phyloP scores from a whole-genome alignment of 2,797 vertebrate genomes.

The Mus caroli region DNA sequence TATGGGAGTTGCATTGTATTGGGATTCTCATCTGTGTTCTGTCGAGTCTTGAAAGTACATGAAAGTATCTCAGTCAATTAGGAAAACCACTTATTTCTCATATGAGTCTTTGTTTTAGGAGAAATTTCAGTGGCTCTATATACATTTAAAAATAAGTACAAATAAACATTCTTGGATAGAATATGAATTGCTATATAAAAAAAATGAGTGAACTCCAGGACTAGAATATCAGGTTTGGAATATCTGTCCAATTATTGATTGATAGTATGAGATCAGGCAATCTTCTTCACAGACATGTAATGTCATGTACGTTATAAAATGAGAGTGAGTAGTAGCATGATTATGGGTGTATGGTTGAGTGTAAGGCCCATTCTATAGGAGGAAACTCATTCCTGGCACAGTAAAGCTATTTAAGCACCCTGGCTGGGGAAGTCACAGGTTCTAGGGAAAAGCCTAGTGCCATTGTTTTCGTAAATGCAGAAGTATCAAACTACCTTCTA shows the following conservation, averaged over 20 bases:
- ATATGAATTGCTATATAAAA: not conserved
- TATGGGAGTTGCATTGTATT: not conserved
- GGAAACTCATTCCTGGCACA: not conserved
- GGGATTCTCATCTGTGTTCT: not conserved
- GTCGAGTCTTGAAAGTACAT: not conserved
- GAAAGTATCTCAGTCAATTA: not conserved
- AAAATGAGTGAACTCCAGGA: not conserved
- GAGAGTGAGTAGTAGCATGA: not conserved
- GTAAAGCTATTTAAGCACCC: not conserved
- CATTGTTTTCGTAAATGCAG: not conserved
- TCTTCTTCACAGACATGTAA: not conserved
- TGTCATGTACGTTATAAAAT: not conserved
- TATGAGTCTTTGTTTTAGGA: not conserved
- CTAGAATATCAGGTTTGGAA: not conserved
- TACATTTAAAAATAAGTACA: slow-evolving; percentile 44
- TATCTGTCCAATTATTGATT: not conserved
- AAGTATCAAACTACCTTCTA: not conserved
- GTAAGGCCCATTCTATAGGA: not conserved
- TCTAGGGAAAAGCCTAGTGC: not conserved
- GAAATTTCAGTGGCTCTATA: not conserved
- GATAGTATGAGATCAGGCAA: not conserved
- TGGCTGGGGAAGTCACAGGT: not conserved
- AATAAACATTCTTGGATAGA: not conserved
- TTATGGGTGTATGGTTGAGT: not conserved
- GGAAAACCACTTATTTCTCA: not conserved